Base-by-base conservation (phyloP, 2,113 vertebrate species). In the Donacobius atricapilla region DNA sequence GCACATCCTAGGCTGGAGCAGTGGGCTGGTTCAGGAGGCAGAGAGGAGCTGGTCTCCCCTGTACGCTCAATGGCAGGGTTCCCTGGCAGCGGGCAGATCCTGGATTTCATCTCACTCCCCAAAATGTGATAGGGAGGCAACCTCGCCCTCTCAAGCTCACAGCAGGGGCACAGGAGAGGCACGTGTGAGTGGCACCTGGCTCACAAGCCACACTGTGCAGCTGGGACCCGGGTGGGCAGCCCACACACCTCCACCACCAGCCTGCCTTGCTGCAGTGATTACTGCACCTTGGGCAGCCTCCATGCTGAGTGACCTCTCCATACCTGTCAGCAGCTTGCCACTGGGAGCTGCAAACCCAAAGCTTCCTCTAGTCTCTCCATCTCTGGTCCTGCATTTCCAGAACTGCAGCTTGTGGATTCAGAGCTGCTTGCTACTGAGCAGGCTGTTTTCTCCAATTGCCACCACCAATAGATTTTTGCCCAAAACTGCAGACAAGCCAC, bases 131-230 rank as follows among this genome's bases (percentile, higher is more conserved):
- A 72, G 23, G 21, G 20, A 93, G 21, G n/a, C 19, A 50, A 31
- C 14, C 8, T 12, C 64, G 10, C 9, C 35, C 37, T 54, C 56
- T 85, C 25, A 47, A n/a, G 21, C 18, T 61, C 24, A 18, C 15
- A 20, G 12, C 0, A 2, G 18, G 20, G 7, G n/a, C 0, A 1
- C 33, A 47, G 61, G 1, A 7, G 44, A 60, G 57, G 21, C 18
- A 30, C 44, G 27, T 7, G 1, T 22, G 20, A 18, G 3, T 70
- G 50, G 42, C 15, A 58, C 3, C n/a, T 50, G 66, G 17, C 15
- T 80, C 1, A 0, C 17, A 53, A 51, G 35, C 15, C 45, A 48
- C 63, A 77, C 39, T 44, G 10, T 2, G 1, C 37, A 77, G 12
- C 16, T 60, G 58, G 8, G 45, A 56, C 7, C 15, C 7, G 19